phyloP scores from a whole-genome alignment of 2,888 invertebrate genomes.

The Meghimatium bilineatum region DNA sequence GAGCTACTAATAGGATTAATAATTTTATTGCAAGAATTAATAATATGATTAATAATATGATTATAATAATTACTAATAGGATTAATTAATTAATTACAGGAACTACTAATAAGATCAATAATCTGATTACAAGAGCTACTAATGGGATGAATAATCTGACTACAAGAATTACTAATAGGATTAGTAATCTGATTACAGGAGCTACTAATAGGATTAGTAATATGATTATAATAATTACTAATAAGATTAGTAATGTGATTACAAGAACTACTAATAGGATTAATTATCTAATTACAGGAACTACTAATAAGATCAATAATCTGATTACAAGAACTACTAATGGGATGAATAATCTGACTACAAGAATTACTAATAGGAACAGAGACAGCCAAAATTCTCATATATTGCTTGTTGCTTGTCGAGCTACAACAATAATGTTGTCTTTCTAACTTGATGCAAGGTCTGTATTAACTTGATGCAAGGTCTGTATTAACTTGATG shows the following conservation, averaged over 20 bases:
- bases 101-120: background rate
- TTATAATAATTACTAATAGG: background rate
- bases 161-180: background rate
- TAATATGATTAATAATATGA: background rate
- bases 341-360: background rate
- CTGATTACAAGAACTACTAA: background rate
- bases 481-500: no score
- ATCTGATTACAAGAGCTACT: background rate
- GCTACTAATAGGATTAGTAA: background rate
- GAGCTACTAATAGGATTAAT: conserved; percentile 22
- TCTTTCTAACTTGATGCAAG: no score
- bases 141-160: background rate
- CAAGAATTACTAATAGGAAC: background rate
- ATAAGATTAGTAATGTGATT: background rate
- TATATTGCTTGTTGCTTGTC: no score
- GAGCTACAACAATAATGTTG: no score
- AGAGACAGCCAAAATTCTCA: no score
- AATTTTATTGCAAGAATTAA: conserved; percentile 7
- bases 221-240: background rate
- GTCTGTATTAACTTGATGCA: no score
- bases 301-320: background rate
- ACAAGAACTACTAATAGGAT: background rate
- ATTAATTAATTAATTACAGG: background rate
- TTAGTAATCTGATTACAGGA: background rate
- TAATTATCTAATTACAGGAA: background rate